These are phyloP conservation scores for Metallyticus violacea DNA, from an alignment of 2,888 invertebrate genomes.

Conservation along the genomic window DNA sequence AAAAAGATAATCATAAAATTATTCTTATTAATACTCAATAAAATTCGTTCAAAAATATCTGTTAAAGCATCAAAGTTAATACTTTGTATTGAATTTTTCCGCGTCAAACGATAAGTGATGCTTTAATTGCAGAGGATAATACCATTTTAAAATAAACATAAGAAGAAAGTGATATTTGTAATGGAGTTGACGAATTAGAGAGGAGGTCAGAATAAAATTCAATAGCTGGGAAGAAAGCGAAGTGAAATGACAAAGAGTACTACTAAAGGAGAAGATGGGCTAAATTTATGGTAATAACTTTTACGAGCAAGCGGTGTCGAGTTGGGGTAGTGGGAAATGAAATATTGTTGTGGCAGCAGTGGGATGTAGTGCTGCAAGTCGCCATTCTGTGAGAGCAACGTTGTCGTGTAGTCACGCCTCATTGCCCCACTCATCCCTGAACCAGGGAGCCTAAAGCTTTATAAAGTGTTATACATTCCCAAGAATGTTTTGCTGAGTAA, in stretches of 20 bases:
- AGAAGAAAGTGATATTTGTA: not conserved
- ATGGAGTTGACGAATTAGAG: not conserved
- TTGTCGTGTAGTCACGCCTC: not conserved
- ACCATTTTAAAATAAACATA: too few species aligned
- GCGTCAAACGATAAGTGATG: too few species aligned
- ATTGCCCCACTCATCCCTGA: not conserved
- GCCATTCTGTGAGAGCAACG: not conserved
- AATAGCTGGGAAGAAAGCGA: not conserved
- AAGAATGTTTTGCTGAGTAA: not conserved
- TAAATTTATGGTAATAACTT: not conserved
- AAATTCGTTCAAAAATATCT: too few species aligned
- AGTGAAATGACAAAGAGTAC: too few species aligned
- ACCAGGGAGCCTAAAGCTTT: not conserved
- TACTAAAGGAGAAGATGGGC: not conserved
- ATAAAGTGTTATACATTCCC: not conserved
- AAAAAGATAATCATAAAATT: too few species aligned
- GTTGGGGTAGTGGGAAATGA: not conserved
- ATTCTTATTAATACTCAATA: too few species aligned
- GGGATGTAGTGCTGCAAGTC: too few species aligned
- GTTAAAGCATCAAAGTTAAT: too few species aligned
- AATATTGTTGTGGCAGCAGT: not conserved
- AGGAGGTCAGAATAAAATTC: not conserved
- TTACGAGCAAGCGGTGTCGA: not conserved
- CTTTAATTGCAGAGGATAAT: too few species aligned
- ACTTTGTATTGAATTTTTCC: too few species aligned